Evolutionary conservation across 2,113 vertebrate species (phyloP), one percentile per base, ranked within the genome.

Genomic region (Tychaedon coryphoeus): DNA sequence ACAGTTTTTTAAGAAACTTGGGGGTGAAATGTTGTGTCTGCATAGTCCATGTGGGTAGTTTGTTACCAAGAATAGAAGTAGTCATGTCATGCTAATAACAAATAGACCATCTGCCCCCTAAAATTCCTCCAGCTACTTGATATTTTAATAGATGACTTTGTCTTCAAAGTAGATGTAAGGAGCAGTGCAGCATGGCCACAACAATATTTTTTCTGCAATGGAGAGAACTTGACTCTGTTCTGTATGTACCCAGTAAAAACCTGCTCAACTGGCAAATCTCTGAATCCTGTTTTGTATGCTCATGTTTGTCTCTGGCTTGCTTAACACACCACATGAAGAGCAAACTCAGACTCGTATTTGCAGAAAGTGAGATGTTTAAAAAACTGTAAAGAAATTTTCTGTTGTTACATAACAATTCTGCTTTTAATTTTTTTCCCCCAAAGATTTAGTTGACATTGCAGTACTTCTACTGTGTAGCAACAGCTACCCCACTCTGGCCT

Each of bases 391-490:
- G 3, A 53, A 73, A 29, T 25, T 88, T 95, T 69, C 48, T 7
- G 1, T 20, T 45, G 61, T 47, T 50, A 25, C 31, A 14, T 62
- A 76, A 73, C 16, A 66, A 42, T 38, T 79, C 29, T 54, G 6
- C 18, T 61, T 83, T 85, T 47, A 12, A 0, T 4, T 5, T 1
- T 74, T 83, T 22, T 1, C 1, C 7, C 12, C 7, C 6, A 31
- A 64, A 78, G 23, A 84, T 87, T 90, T 93, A 92, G 97, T 86
- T 95, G 90, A 77, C 66, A 4, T 14, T 82, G 51, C 17, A 53
- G 67, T 82, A 22, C 13, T 96, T 97, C 86, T 45, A 65, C 60
- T 92, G 43, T 43, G 56, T 61, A 96, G 76, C 67, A 90, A 83
- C 71, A 87, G 14, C 60, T 73, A 70, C 43, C 34, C 38, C 56